Percentiles rank a stretch among this genome's conserved stretches.
phyloP scores from a whole-genome alignment of 2,888 invertebrate genomes.

The Drosophila mulleri region DNA sequence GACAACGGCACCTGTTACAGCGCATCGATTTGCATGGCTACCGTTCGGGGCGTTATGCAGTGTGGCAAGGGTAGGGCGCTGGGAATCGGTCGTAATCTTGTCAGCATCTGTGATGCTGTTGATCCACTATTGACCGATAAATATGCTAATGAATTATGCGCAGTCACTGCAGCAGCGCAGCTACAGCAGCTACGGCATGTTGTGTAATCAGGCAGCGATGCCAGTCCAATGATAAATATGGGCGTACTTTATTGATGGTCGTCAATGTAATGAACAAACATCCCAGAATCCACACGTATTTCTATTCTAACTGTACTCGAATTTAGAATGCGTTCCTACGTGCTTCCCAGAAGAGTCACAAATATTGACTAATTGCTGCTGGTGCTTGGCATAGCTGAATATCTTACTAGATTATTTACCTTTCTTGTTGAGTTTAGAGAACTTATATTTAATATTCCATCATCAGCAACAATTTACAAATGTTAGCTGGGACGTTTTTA shows the following conservation, averaged over 20 bases:
- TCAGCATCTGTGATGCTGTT: conserved; percentile 40
- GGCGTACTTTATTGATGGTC: conserved; percentile 16
- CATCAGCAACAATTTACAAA: too few species aligned
- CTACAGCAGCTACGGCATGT: conserved; percentile 27
- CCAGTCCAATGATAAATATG: conserved; percentile 31
- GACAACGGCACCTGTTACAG: conserved; percentile 75
- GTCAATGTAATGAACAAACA: conserved; percentile 30
- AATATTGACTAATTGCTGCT: not conserved
- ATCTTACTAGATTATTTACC: not conserved
- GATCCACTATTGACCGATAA: conserved; percentile 54
- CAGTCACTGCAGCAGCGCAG: conserved; percentile 33
- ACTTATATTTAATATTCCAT: too few species aligned
- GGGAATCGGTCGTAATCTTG: conserved; percentile 43
- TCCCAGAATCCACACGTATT: not conserved
- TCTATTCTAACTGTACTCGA: conserved; percentile 17
- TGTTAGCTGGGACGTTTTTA: too few species aligned
- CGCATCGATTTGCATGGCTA: conserved; percentile 65
- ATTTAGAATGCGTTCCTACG: not conserved
- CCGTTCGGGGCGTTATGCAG: conserved; percentile 38
- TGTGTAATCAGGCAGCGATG: conserved; percentile 50
- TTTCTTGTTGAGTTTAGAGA: not conserved
- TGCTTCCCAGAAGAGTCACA: not conserved
- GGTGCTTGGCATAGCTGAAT: not conserved
- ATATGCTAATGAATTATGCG: conserved; percentile 57
- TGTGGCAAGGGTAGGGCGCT: conserved; percentile 6